Percentiles rank a stretch among this genome's conserved stretches.
Conservation (phyloP, 2,113 vertebrate species). For the Manacus vitellinus region DNA sequence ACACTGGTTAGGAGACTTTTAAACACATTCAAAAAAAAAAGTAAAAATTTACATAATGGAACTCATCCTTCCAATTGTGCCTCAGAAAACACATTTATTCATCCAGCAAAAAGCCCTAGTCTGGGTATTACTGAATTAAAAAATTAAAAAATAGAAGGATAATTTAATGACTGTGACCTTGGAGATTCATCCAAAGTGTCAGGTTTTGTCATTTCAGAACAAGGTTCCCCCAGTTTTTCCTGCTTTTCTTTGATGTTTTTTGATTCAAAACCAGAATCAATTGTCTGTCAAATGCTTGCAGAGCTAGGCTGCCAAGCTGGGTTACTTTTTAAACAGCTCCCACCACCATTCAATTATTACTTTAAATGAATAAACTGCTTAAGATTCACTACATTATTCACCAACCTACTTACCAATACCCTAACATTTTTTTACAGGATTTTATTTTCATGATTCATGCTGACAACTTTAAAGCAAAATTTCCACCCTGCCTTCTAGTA, state of each 20-base stretch:
- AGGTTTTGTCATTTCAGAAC: neutral
- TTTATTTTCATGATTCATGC: neutral
- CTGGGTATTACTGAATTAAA: neutral
- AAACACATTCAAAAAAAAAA: neutral
- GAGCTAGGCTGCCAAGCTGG: neutral
- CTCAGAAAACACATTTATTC: neutral
- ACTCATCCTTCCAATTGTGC: neutral
- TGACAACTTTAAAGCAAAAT: neutral
- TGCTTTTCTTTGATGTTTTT: neutral
- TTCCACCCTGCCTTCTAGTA: neutral
- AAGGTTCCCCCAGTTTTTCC: neutral
- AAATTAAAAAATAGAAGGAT: neutral
- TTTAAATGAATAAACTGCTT: neutral
- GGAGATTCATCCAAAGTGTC: neutral
- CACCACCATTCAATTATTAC: neutral
- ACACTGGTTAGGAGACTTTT: neutral
- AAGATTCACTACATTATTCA: slow-evolving; percentile 1
- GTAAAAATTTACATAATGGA: neutral
- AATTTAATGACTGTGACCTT: neutral
- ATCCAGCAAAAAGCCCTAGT: neutral
- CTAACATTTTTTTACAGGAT: neutral
- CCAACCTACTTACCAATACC: neutral
- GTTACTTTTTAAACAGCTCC: neutral
- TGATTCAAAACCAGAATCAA: neutral
- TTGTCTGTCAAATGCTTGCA: neutral